Evolutionary conservation across 2,888 invertebrate genomes (phyloP).

Genomic region (Lithodes maja): DNA sequence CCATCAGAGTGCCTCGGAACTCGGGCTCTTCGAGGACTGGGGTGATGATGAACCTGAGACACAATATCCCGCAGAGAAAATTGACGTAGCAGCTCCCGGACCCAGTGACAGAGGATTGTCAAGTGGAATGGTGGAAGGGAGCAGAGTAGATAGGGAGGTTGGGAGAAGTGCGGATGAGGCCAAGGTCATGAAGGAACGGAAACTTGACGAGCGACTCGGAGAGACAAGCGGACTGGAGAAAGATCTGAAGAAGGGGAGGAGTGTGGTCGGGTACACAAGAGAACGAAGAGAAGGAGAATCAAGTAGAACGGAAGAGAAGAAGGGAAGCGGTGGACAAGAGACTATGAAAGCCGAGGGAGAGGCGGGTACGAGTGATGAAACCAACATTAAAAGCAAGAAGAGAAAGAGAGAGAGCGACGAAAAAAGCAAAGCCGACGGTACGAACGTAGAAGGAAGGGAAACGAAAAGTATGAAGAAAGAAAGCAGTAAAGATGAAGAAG

Average conservation of each 20-base stretch:
- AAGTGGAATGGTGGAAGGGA: not conserved
- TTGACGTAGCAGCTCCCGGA: not conserved
- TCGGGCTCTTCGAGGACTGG: not conserved
- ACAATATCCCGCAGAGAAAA: not conserved
- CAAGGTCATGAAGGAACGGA: not conserved
- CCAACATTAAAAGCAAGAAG: too few species aligned
- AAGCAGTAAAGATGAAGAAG: not conserved
- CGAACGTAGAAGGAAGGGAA: too few species aligned
- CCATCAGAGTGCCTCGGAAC: slow-evolving; percentile 2
- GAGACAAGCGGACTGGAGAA: too few species aligned
- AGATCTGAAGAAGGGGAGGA: too few species aligned
- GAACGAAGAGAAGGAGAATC: too few species aligned
- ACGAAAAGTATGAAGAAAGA: too few species aligned
- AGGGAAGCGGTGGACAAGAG: not conserved
- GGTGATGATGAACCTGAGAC: not conserved
- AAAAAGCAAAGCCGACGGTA: too few species aligned
- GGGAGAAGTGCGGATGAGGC: not conserved
- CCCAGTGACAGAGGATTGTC: not conserved
- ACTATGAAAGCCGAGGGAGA: too few species aligned
- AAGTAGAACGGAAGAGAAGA: not conserved
- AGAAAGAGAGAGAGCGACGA: too few species aligned
- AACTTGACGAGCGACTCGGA: too few species aligned
- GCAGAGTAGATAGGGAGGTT: not conserved
- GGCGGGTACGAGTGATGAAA: too few species aligned
- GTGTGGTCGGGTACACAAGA: too few species aligned